These are phyloP conservation scores for Acanthosepion pharaonis DNA, from an alignment of 2,888 invertebrate species.

Conservation along the genomic window DNA sequence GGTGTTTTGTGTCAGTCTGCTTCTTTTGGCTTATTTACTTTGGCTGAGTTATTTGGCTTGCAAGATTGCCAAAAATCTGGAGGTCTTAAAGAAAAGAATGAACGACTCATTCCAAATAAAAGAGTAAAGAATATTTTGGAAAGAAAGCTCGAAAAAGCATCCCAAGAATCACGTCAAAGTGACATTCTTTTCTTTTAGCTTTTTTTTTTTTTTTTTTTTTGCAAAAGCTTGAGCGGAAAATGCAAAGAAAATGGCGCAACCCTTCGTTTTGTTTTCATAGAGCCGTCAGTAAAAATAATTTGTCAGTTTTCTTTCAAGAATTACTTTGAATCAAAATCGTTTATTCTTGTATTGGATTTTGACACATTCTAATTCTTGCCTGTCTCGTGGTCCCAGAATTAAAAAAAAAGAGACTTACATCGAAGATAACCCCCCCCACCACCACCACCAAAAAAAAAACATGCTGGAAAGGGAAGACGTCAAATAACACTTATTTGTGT, in stretches of 20 bases:
- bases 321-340: conserved; percentile 18
- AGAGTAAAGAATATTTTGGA: neutral
- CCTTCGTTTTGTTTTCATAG: neutral
- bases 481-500: neutral
- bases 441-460: too few relatives aligned
- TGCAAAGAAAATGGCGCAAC: neutral
- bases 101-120: neutral
- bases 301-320: neutral
- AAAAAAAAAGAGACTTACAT: neutral
- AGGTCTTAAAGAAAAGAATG: neutral
- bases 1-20: neutral
- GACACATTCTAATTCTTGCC: neutral
- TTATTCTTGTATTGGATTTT: neutral
- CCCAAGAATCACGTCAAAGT: neutral
- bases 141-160: neutral
- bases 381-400: neutral
- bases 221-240: neutral
- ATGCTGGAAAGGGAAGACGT: neutral
- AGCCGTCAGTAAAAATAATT: conserved; percentile 2
- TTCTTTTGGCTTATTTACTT: neutral
- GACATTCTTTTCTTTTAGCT: neutral
- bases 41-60: neutral
- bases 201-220: neutral
- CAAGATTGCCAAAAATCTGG: neutral
- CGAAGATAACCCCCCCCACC: neutral